Percentiles rank a stretch among this genome's conserved stretches.
Evolutionary conservation across 2,888 invertebrate species (phyloP).

Genomic region (Brenthis ino): DNA sequence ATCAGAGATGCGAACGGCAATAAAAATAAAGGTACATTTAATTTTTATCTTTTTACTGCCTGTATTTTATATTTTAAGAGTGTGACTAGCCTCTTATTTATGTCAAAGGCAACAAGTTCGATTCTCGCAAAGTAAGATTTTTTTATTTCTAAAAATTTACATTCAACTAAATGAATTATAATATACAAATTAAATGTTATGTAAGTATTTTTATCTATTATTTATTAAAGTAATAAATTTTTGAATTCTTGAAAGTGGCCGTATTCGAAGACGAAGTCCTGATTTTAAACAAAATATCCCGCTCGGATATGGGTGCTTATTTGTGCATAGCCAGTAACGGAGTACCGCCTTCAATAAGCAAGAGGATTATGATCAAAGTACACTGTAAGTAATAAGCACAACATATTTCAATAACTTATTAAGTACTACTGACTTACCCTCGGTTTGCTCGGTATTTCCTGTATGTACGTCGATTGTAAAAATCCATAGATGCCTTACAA

Average conservation of each 20-base stretch:
- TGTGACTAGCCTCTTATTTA: too few species aligned
- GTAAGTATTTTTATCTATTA: too few species aligned
- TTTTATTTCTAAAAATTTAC: background rate
- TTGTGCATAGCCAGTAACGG: conserved; percentile 95
- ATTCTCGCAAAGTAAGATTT: too few species aligned
- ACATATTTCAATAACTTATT: background rate
- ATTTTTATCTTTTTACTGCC: background rate
- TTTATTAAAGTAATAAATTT: background rate
- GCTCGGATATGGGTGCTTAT: conserved; percentile 95
- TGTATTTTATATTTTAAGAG: background rate
- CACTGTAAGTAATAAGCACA: conserved; percentile 88
- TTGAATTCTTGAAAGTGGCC: conserved; percentile 69
- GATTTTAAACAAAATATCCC: conserved; percentile 89
- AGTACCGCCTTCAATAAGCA: conserved; percentile 93
- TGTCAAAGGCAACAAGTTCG: too few species aligned
- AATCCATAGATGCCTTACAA: too few species aligned
- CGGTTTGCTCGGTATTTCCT: too few species aligned
- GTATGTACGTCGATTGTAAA: too few species aligned
- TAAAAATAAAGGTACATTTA: conserved; percentile 82
- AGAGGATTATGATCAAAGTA: conserved; percentile 93
- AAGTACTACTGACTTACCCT: background rate
- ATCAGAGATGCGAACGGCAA: conserved; percentile 86
- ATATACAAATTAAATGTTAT: too few species aligned
- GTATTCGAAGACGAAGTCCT: conserved; percentile 89
- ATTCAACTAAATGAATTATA: too few species aligned